These are phyloP conservation scores for Chamaetylas fuelleborni DNA, from an alignment of 2,113 vertebrate species.

Conservation along the genomic window DNA sequence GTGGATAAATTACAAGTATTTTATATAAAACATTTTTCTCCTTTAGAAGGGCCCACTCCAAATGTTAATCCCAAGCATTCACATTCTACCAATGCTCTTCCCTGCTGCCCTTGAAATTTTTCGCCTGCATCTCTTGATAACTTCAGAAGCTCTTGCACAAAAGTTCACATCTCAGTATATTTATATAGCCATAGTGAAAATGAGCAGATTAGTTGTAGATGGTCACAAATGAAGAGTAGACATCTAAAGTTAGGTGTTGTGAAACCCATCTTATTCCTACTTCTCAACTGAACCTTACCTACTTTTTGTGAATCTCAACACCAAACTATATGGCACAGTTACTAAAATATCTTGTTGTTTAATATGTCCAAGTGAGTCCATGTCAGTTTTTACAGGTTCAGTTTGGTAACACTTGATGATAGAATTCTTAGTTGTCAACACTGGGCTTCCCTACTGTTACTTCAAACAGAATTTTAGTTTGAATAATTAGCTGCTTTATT, in stretches of 20 bases:
- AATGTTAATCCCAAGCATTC: background rate
- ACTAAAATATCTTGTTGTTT: background rate
- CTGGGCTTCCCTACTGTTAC: background rate
- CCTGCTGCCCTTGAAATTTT: background rate
- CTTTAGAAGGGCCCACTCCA: background rate
- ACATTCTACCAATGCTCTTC: background rate
- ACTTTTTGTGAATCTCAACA: background rate
- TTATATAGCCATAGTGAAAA: background rate
- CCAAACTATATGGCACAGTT: background rate
- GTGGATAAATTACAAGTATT: background rate
- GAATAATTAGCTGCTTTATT: background rate
- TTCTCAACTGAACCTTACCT: accelerated
- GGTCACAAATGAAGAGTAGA: background rate
- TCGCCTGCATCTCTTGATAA: background rate
- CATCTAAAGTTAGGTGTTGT: background rate
- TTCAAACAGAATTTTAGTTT: background rate
- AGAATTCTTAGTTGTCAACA: background rate
- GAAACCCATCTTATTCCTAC: background rate
- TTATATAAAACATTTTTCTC: background rate
- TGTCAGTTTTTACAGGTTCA: background rate
- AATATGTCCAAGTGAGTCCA: background rate
- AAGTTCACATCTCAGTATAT: background rate
- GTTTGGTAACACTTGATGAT: background rate
- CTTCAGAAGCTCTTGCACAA: background rate
- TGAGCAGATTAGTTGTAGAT: background rate